These are phyloP conservation scores for Monopis laevigella DNA, from an alignment of 2,888 invertebrate species.

Conservation along the genomic window DNA sequence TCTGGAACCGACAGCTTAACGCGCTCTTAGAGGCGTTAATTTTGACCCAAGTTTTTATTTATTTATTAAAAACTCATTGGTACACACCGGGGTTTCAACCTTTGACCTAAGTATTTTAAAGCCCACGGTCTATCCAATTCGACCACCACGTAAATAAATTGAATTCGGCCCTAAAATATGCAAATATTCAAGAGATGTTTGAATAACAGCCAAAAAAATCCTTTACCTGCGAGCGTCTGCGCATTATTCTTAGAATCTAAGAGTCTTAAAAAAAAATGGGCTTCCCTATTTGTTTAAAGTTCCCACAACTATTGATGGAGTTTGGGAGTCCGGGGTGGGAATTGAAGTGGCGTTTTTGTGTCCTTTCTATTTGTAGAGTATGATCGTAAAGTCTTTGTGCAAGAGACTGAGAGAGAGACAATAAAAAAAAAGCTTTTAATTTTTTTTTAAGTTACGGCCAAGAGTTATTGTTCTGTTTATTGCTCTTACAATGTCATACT, in stretches of 20 bases:
- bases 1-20: too few relatives aligned
- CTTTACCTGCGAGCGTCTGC: constrained; percentile 44
- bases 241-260: constrained; percentile 42
- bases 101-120: too few relatives aligned
- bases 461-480: constrained; percentile 2
- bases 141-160: too few relatives aligned
- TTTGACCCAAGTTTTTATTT: too few relatives aligned
- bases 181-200: too few relatives aligned
- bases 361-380: constrained; percentile 48
- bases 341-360: constrained; percentile 60
- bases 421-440: constrained; percentile 4
- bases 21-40: too few relatives aligned
- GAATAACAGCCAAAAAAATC: too few relatives aligned
- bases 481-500: background rate
- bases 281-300: constrained; percentile 44
- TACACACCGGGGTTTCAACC: too few relatives aligned
- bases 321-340: constrained; percentile 33
- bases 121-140: too few relatives aligned
- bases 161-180: too few relatives aligned
- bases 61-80: too few relatives aligned
- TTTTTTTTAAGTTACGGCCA: constrained; percentile 7
- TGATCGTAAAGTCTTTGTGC: constrained; percentile 46
- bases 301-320: constrained; percentile 45
- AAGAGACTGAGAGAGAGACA: constrained; percentile 22
- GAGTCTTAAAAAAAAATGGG: constrained; percentile 40